Base-by-base conservation (phyloP, 2,113 vertebrate genomes). In the Petaurus breviceps region DNA sequence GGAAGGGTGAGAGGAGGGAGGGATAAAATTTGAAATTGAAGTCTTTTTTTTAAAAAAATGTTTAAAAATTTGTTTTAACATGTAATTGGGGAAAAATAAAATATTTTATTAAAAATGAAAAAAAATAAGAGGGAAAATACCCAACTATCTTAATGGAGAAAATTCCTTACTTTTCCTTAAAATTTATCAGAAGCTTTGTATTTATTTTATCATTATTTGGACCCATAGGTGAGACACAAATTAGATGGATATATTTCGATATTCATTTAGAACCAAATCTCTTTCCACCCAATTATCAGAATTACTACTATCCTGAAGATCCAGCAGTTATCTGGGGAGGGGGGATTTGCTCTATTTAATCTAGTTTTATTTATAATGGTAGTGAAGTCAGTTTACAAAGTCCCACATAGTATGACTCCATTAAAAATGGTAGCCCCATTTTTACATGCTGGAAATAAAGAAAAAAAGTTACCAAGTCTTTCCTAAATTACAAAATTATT, bases 101-200 rank as follows among this genome's bases (percentile, higher is more conserved):
- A 54, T 6, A 55, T 16, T 68, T 37, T 61, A 31, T 37, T 37
- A 68, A 37, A 37, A 68, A 12, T 68, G 14, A 68, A 68, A 68
- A 37, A 68, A 37, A 68, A 68, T 6, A 68, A 77, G 94, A 92
- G 16, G 31, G 2, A 91, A 96, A 92, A 77, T 8, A n/a, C 6
- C 61, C 61, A 68, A 37, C 4, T 90, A 91, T 31, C 92, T 96
- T 77, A 91, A 24, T 93, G 47, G 68, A 95, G 92, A 97, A 92
- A 24, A 77, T 55, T 90, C 2, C 53, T 52, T 28, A 28, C 43
- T 1, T 19, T 54, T 31, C 25, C 23, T 91, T 84, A 93, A 92
- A 94, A 84, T 68, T 89, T 6, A n/a, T 43, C 37, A 77, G 14
- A 77, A 77, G 19, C 68, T 77, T 77, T 77, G 12, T 77, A 77